Evolutionary conservation across 2,888 invertebrate species (phyloP).

Genomic region (Caradrina clavipalpis): DNA sequence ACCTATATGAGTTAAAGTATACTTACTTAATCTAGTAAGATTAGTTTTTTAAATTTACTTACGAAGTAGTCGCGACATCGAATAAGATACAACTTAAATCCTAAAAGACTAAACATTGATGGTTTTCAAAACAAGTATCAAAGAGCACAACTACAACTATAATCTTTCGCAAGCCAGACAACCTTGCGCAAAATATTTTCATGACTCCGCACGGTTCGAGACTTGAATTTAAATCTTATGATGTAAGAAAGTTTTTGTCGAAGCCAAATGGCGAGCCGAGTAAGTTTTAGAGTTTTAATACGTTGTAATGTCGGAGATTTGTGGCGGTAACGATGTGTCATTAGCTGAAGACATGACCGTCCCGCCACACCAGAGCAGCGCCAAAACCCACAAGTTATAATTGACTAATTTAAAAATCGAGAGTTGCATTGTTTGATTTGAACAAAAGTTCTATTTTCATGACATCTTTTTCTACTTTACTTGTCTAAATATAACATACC

Average conservation of each 20-base stretch:
- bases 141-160: conserved; percentile 50
- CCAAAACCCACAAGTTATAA: conserved; percentile 75
- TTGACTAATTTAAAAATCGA: conserved; percentile 75
- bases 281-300: conserved; percentile 90
- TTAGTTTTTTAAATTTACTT: neutral
- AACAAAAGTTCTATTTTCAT: conserved; percentile 51
- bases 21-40: conserved; percentile 15
- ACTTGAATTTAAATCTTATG: conserved; percentile 88
- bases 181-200: conserved; percentile 66
- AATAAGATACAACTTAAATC: conserved; percentile 13
- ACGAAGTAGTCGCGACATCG: conserved; percentile 1
- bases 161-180: conserved; percentile 64
- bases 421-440: conserved; percentile 67
- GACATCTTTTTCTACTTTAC: conserved; percentile 20
- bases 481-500: conserved; percentile 12
- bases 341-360: conserved; percentile 83
- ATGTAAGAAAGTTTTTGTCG: conserved; percentile 89
- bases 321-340: conserved; percentile 87
- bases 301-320: conserved; percentile 89
- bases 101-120: conserved; percentile 5
- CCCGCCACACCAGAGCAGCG: conserved; percentile 62
- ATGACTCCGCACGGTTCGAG: conserved; percentile 73
- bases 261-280: conserved; percentile 84
- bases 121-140: conserved; percentile 41
- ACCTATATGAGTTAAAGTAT: neutral